These are phyloP conservation scores for Genyomyrus donnyi DNA, from an alignment of 2,113 vertebrate genomes.

Conservation along the genomic window DNA sequence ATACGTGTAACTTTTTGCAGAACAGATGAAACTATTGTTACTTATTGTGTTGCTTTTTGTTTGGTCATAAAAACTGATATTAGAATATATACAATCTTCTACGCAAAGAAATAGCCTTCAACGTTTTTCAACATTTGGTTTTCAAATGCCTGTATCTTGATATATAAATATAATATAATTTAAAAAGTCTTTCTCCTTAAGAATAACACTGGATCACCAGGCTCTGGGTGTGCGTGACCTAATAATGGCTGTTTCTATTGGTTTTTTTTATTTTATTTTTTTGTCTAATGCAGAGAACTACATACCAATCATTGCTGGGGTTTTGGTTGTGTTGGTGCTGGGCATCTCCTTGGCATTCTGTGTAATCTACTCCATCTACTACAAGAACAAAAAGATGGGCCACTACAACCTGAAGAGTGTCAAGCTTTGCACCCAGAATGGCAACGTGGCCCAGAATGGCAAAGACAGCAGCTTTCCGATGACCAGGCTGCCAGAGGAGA, in stretches of 20 bases:
- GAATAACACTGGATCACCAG: not conserved
- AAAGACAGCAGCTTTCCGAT: slow-evolving; percentile 53
- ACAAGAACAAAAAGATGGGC: slow-evolving; percentile 65
- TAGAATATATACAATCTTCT: no score
- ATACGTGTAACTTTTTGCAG: not conserved
- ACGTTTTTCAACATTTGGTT: not conserved
- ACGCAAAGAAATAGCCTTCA: no score
- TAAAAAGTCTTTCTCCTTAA: not conserved
- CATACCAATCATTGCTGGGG: slow-evolving; percentile 58
- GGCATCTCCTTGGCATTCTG: slow-evolving; percentile 50
- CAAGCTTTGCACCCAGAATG: slow-evolving; percentile 43
- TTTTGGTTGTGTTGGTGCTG: slow-evolving; percentile 54
- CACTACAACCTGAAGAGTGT: slow-evolving; percentile 54
- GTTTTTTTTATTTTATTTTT: not conserved
- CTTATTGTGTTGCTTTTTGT: not conserved
- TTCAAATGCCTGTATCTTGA: not conserved
- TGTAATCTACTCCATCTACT: slow-evolving; percentile 64
- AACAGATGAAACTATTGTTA: not conserved
- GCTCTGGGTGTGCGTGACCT: not conserved
- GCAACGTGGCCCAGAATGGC: slow-evolving; percentile 55
- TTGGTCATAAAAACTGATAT: no score
- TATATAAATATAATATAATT: no score
- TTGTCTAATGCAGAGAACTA: slow-evolving; percentile 55
- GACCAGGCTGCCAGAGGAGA: slow-evolving; percentile 49
- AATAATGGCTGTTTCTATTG: not conserved